Conservation (phyloP, 2,113 vertebrate species). For the Puma concolor region DNA sequence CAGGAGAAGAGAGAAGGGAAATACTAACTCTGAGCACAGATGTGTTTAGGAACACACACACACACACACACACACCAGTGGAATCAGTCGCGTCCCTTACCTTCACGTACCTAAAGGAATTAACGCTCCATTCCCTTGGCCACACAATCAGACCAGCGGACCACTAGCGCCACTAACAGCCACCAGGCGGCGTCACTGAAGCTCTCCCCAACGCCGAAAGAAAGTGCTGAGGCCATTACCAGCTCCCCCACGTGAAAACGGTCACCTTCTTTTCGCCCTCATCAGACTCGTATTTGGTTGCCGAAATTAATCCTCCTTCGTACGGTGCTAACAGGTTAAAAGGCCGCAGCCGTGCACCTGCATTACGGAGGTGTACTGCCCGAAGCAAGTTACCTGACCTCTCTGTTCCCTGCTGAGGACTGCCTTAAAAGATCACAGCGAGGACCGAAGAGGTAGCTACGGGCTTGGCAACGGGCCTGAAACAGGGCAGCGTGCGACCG, state of each 20-base stretch:
- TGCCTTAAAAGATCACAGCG: background rate
- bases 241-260: background rate
- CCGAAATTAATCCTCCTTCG: background rate
- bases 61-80: background rate
- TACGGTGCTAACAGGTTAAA: background rate
- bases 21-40: background rate
- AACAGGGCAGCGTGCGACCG: background rate
- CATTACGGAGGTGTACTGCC: background rate
- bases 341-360: background rate
- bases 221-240: background rate
- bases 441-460: background rate
- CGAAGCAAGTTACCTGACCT: background rate
- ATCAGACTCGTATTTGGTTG: background rate
- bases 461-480: fast-evolving
- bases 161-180: background rate
- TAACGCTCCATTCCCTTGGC: background rate
- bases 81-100: background rate
- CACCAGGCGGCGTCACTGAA: background rate
- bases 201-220: too few species aligned
- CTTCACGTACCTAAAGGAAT: background rate
- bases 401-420: background rate
- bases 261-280: background rate
- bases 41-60: background rate
- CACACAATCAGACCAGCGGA: background rate
- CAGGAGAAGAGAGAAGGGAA: background rate